These are phyloP conservation scores for Drosophila gunungcola DNA, from an alignment of 1,140 invertebrate genomes.

Conservation along the genomic window DNA sequence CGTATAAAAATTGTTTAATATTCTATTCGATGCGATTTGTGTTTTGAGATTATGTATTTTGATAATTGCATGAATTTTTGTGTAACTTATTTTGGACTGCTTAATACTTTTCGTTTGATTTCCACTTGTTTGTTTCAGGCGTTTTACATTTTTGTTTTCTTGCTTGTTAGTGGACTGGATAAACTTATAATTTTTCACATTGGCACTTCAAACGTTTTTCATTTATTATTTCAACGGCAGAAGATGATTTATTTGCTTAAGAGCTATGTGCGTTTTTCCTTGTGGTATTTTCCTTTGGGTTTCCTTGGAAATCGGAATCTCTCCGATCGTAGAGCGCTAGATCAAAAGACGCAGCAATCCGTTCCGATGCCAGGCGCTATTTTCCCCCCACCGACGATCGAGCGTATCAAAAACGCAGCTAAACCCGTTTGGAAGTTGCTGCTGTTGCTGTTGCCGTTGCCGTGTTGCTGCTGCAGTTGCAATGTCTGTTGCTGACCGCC, in stretches of 20 bases:
- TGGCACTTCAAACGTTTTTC: constrained; percentile 65
- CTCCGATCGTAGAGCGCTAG: constrained; percentile 46
- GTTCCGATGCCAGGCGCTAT: constrained; percentile 18
- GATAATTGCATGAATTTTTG: constrained; percentile 36
- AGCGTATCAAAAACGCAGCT: constrained; percentile 39
- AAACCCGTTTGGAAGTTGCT: constrained; percentile 66
- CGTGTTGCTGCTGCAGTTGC: constrained; percentile 23
- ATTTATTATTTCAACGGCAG: constrained; percentile 37
- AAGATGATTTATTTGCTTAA: constrained; percentile 63
- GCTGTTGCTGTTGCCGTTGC: not conserved
- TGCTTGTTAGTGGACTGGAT: constrained; percentile 14
- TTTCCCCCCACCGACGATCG: constrained; percentile 42
- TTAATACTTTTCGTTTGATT: constrained; percentile 80
- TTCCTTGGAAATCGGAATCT: constrained; percentile 56
- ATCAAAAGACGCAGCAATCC: constrained; percentile 66
- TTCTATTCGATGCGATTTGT: constrained; percentile 27
- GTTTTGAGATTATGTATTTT: constrained; percentile 55
- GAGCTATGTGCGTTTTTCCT: constrained; percentile 19
- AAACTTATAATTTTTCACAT: constrained; percentile 55
- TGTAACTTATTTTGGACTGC: constrained; percentile 64
- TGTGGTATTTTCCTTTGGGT: constrained; percentile 25
- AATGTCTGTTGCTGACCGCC: constrained; percentile 35
- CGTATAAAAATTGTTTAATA: constrained; percentile 59
- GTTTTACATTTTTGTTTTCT: constrained; percentile 45
- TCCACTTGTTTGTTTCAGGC: constrained; percentile 42